Base-by-base conservation (phyloP, 2,888 invertebrate genomes). In the Polymixis lichenea region DNA sequence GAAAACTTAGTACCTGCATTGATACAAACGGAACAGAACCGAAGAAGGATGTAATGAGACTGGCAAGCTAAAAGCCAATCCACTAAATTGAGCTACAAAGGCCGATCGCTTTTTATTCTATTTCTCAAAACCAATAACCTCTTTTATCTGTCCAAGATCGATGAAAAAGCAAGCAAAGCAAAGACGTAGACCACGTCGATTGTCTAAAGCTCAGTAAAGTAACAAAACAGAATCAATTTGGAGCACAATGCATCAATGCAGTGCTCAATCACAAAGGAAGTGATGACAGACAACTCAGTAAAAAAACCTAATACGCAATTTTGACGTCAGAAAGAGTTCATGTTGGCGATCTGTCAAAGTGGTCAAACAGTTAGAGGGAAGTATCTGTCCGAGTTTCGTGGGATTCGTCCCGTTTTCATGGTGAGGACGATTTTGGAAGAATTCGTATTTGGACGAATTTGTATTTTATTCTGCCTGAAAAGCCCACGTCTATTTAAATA, bases 261-360 rank as follows among this genome's bases (percentile, higher is more conserved):
- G 87, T 91, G 91, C 92, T 95, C 95, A 92, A 95, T 95, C 95
- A 96, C 93, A 96, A 96, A 95, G 94, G 95, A 95, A 95, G 94
- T 94, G 95, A 92, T 93, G 95, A 95, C 95, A 95, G 95, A 95
- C 94, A 95, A 95, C 94, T 93, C 95, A 90, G 92, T 92, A 93
- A 96, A 96, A 95, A 96, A 94, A 93, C 93, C 94, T 95, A 96
- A 95, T 95, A 95, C 95, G 94, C 94, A 95, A 95, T 96, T 96
- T 95, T 94, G 93, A 90, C 93, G 94, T 94, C 94, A 93, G 94
- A 95, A 94, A 93, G 95, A 94, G 94, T 95, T 93, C 95, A 94
- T 92, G 95, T 95, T 93, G 93, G 93, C 95, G 94, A 95, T 95
- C 95, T 96, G 96, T 96, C 96, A 96, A 95, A 95, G 95, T 95